Conservation (phyloP, 2,888 invertebrate species). For the Ormyrus labotus region DNA sequence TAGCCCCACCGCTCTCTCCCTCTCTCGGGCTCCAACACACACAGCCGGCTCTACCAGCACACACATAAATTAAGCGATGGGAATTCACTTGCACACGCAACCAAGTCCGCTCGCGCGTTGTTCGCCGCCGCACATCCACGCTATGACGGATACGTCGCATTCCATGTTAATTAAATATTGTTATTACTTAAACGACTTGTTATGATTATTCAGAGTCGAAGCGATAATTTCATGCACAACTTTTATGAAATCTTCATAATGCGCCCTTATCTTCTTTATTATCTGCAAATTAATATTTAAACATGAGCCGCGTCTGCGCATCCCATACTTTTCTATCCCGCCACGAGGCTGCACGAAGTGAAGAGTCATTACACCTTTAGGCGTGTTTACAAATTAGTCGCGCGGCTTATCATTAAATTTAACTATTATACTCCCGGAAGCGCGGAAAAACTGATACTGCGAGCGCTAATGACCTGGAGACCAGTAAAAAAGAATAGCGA, state of each 20-base stretch:
- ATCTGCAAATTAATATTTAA: constrained; percentile 20
- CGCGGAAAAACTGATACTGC: too few species aligned
- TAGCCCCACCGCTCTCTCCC: constrained; percentile 65
- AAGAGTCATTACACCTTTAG: not conserved
- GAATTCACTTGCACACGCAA: constrained; percentile 62
- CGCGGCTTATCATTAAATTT: not conserved
- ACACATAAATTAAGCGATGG: constrained; percentile 71
- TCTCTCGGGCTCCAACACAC: not conserved
- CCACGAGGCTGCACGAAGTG: not conserved
- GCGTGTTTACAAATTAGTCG: not conserved
- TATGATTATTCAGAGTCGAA: constrained; percentile 36
- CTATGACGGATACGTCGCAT: constrained; percentile 52
- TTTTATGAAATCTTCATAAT: constrained; percentile 34
- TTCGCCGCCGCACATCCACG: constrained; percentile 35
- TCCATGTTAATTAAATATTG: constrained; percentile 57
- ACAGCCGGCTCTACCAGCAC: constrained; percentile 49
- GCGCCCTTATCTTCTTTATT: constrained; percentile 9
- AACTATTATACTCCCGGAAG: too few species aligned
- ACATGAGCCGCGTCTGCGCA: not conserved
- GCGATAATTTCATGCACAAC: constrained; percentile 31
- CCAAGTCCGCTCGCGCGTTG: constrained; percentile 35
- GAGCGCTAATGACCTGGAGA: not conserved
- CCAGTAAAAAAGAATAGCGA: not conserved
- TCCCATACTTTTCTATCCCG: too few species aligned
- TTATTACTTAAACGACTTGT: constrained; percentile 58